These are phyloP conservation scores for Agrilus mali DNA, from an alignment of 2,888 invertebrate genomes.

Conservation along the genomic window DNA sequence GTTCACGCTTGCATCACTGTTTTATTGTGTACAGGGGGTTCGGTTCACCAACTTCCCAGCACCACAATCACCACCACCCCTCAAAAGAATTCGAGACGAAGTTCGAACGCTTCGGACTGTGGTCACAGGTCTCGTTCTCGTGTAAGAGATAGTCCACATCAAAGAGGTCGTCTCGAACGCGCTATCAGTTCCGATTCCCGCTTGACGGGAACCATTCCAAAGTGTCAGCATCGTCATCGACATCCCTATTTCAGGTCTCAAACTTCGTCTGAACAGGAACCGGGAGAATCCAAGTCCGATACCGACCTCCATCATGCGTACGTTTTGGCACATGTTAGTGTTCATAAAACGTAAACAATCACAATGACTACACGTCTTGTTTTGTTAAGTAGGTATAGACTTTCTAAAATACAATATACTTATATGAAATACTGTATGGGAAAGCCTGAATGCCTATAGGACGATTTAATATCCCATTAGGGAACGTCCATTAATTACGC, in stretches of 20 bases:
- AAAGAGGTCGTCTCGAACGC: constrained; percentile 25
- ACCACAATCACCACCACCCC: constrained; percentile 16
- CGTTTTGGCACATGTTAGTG: constrained; percentile 7
- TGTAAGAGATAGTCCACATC: constrained; percentile 24
- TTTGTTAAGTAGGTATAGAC: constrained; percentile 1
- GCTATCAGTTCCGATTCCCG: constrained; percentile 31
- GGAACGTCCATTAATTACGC: no score
- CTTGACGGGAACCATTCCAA: constrained; percentile 24
- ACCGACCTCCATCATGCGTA: constrained; percentile 23
- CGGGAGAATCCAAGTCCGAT: constrained; percentile 23
- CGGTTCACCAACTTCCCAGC: constrained; percentile 24
- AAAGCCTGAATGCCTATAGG: no score
- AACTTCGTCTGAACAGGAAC: constrained; percentile 25
- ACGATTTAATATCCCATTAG: no score
- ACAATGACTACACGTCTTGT: not conserved
- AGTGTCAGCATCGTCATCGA: constrained; percentile 16
- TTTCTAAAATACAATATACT: no score
- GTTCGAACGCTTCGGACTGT: constrained; percentile 35
- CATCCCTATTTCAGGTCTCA: constrained; percentile 20
- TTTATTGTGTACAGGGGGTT: constrained; percentile 20
- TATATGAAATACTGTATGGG: no score
- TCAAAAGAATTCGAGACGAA: constrained; percentile 20
- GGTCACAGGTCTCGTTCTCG: constrained; percentile 24
- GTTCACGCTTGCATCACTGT: not conserved
- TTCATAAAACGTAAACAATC: constrained; percentile 10